Base-by-base conservation (phyloP, 2,888 invertebrate genomes). In the Agrochola circellaris region DNA sequence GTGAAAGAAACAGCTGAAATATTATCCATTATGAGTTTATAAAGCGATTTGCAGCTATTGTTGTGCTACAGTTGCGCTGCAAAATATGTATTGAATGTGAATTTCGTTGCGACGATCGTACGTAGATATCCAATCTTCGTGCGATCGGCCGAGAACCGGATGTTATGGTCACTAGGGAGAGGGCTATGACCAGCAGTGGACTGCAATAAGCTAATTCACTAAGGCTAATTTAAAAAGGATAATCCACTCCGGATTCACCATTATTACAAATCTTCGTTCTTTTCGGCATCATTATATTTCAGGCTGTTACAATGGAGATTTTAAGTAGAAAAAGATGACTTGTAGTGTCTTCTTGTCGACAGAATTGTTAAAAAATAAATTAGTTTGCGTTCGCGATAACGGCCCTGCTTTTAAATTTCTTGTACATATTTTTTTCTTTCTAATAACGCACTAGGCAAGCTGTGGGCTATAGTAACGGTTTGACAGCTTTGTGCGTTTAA, bases 361-460 rank as follows among this genome's bases (percentile, higher is more conserved):
- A 54, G 20, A 13, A 56, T 56, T n/a, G 0, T n/a, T 2, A 56
- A 13, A 56, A n/a, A 26, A 45, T 9, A 20, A 26, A 48, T 34
- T 8, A 17, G 15, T 51, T 75, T 77, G 17, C 26, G 38, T 11
- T 17, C 2, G 23, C 17, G 38, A 30, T 11, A 26, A 81, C 81
- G 77, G 61, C 77, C 81, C 77, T 38, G 51, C 15, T 73, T 61
- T 61, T 17, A 0, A n/a, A 26, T 71, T 58, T 48, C 8, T 38
- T 79, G 13, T 75, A 23, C 23, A 6, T 23, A 51, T 9, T 20
- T 26, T 48, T 38, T 34, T 20, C 20, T 23, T 34, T 42, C 8
- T 54, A 34, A 34, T 61, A 81, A 61, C 45, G 74, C 81, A 81
- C 61, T 81, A 8, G 61, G 51, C 81, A 54, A 77, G 74, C 51